Evolutionary conservation across 2,888 invertebrate genomes (phyloP).

Genomic region (Mythimna albipuncta): DNA sequence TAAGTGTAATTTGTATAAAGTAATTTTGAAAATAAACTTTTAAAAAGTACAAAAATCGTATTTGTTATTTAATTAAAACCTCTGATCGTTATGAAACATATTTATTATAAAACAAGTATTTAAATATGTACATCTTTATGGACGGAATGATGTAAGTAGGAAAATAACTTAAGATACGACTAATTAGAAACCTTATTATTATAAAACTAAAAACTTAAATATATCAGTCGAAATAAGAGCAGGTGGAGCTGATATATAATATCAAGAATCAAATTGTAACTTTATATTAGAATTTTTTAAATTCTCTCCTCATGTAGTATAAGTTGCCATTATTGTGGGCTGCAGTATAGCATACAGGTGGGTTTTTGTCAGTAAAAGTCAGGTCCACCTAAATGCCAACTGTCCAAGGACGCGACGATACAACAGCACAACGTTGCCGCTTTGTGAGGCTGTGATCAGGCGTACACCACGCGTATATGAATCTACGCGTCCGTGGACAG

Average conservation of each 20-base stretch:
- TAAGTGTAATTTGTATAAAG: conserved; percentile 47
- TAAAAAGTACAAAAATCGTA: conserved; percentile 30
- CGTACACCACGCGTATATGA: no score
- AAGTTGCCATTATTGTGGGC: background rate
- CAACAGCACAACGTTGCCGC: no score
- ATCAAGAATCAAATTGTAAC: background rate
- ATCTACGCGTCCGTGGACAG: no score
- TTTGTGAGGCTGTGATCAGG: no score
- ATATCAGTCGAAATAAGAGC: conserved; percentile 45
- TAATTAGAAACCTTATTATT: background rate
- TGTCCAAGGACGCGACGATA: no score
- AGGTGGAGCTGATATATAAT: background rate
- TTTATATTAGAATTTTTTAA: background rate
- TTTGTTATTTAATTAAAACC: conserved; percentile 36
- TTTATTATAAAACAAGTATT: conserved; percentile 37
- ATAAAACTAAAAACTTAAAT: conserved; percentile 27
- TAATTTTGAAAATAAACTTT: conserved; percentile 39
- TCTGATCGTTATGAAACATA: conserved; percentile 26
- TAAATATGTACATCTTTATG: conserved; percentile 47
- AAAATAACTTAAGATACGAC: background rate
- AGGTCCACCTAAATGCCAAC: no score
- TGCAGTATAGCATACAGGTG: no score
- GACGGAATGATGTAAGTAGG: conserved; percentile 45
- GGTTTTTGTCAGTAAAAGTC: no score
- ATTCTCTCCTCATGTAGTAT: background rate